A percentile compares a stretch with the other conserved stretches of the same genome.
These are phyloP conservation scores for Trissolcus basalis DNA, from an alignment of 1,140 invertebrate species.

Conservation along the genomic window DNA sequence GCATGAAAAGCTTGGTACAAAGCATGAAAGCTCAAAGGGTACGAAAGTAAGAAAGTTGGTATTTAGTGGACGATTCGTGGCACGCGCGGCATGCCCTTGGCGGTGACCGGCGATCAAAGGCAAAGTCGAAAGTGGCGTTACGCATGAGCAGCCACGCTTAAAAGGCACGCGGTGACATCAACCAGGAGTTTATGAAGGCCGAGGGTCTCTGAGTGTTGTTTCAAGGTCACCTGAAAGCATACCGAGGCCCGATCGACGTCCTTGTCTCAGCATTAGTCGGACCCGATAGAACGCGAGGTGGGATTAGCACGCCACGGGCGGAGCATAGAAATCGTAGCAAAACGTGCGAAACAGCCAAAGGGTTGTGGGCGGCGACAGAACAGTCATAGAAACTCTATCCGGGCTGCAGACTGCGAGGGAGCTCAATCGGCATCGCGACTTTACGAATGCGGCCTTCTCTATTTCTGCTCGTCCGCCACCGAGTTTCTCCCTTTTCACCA, in stretches of 20 bases:
- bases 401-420: conserved; percentile 63
- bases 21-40: no score
- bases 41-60: neutral
- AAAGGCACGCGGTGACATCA: conserved; percentile 74
- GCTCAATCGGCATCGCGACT: conserved; percentile 71
- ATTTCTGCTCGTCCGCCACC: conserved; percentile 43
- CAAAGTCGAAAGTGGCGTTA: conserved; percentile 39
- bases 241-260: neutral
- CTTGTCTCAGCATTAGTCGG: neutral
- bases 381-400: conserved; percentile 76
- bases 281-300: neutral
- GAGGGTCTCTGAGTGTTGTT: conserved; percentile 48
- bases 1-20: no score
- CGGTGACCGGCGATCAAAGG: conserved; percentile 32
- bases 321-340: conserved; percentile 57
- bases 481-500: conserved; percentile 38
- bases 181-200: conserved; percentile 68
- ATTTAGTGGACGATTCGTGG: neutral
- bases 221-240: conserved; percentile 26
- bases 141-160: conserved; percentile 70
- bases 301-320: conserved; percentile 7
- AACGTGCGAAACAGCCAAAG: conserved; percentile 61
- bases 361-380: conserved; percentile 72
- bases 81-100: conserved; percentile 2
- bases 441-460: conserved; percentile 63